Evolutionary conservation across 2,113 vertebrate genomes (phyloP).

Genomic region (Pungitius pungitius): DNA sequence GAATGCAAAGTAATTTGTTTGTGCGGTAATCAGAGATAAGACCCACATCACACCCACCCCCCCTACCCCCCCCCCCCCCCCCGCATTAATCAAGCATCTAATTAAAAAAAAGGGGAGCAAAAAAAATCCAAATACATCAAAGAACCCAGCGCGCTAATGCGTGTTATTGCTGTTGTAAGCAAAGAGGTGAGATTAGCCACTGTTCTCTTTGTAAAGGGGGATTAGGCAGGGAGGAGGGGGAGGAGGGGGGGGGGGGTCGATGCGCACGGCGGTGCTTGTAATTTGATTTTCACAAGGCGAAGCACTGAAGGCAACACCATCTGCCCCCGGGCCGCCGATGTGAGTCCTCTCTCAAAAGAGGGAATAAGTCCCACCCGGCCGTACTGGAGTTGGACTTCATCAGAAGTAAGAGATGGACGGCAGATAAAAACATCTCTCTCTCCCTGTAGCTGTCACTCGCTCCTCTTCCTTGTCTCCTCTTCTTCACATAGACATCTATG

Average conservation of each 20-base stretch:
- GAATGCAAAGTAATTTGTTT: constrained; percentile 60
- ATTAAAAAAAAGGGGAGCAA: constrained; percentile 59
- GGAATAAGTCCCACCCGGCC: not conserved
- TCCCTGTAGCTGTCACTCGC: not conserved
- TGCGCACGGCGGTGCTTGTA: constrained; percentile 29
- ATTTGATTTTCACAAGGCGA: constrained; percentile 44
- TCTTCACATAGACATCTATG: too few species aligned
- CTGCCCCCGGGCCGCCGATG: constrained; percentile 19
- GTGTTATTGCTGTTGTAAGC: constrained; percentile 51
- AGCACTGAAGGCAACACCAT: constrained; percentile 30
- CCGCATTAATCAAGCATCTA: constrained; percentile 65
- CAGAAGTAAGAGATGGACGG: constrained; percentile 6
- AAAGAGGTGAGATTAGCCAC: constrained; percentile 52
- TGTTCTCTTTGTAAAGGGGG: constrained; percentile 37
- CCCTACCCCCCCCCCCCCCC: not conserved
- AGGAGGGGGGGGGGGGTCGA: not conserved
- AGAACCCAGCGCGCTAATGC: constrained; percentile 43
- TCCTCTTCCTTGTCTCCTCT: not conserved
- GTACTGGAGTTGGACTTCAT: constrained; percentile 44
- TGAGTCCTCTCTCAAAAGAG: constrained; percentile 2
- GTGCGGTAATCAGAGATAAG: constrained; percentile 63
- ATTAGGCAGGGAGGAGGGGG: constrained; percentile 57
- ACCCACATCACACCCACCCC: constrained; percentile 13
- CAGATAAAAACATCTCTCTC: not conserved
- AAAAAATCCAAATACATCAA: constrained; percentile 58